phyloP scores from a whole-genome alignment of 2,888 invertebrate species.

The Erpobdella octoculata region DNA sequence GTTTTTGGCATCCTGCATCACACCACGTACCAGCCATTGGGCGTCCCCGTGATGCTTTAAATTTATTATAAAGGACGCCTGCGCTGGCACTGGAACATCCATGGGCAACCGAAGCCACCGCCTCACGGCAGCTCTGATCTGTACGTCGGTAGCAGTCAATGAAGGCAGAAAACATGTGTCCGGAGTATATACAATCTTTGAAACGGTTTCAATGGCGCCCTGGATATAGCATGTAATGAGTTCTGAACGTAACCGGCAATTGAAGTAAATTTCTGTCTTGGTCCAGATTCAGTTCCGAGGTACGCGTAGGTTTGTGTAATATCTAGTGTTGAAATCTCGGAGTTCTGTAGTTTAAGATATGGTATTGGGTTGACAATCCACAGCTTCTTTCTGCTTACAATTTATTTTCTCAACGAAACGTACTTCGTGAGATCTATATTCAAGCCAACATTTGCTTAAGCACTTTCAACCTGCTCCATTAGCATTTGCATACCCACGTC shows the following conservation, averaged over 20 bases:
- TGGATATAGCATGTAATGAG: background rate
- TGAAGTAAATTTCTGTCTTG: background rate
- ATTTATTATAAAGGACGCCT: too few species aligned
- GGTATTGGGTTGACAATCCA: background rate
- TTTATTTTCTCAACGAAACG: background rate
- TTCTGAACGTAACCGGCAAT: too few species aligned
- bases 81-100: too few species aligned
- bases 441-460: background rate
- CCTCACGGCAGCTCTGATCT: too few species aligned
- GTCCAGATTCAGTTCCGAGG: background rate
- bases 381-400: background rate
- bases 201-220: background rate
- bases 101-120: too few species aligned
- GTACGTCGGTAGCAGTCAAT: too few species aligned
- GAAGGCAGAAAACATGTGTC: too few species aligned
- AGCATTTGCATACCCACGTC: background rate
- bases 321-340: background rate
- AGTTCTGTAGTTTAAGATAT: background rate
- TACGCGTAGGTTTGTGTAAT: background rate
- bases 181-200: background rate
- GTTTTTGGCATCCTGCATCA: too few species aligned
- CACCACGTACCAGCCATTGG: too few species aligned
- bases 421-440: background rate
- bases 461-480: background rate
- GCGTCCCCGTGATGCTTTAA: too few species aligned